Evolutionary conservation across 2,888 invertebrate genomes (phyloP), one percentile per base, ranked within the genome.

Genomic region (Lochmaea capreae): DNA sequence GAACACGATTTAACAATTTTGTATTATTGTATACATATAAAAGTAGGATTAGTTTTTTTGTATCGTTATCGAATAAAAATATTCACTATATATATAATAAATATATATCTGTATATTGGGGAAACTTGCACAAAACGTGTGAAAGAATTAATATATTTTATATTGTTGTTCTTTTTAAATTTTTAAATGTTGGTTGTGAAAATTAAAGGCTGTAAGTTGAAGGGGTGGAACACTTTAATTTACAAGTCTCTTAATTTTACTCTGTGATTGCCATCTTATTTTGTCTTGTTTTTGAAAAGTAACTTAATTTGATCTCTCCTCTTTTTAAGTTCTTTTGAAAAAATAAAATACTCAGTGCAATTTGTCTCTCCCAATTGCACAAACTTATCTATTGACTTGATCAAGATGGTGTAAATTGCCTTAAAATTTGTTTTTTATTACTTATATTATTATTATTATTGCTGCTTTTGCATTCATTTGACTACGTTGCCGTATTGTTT

Each of bases 101-200:
- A n/a, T n/a, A 43, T 11, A 61, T 85, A 84, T 86, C 84, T 86
- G 86, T 86, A 87, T 86, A 86, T 87, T 86, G 86, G 85, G 86
- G 84, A 85, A 81, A 78, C 65, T 43, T 84, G 84, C 85, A 85
- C 85, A 85, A 79, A 70, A 70, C 46, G 59, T 74, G 54, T 70
- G 71, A 71, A 73, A 79, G 67, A 78, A 81, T 81, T 70, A 57
- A 81, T 82, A 84, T 83, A 84, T 85, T 85, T 84, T 85, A 82
- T 84, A 85, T 83, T 82, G 82, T 85, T 85, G 80, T 83, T 85
- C 81, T 84, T 85, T 84, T 81, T 80, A 83, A 83, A 78, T 82
- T 77, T 79, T 81, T 80, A 78, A 81, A 74, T 81, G 81, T 83
- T 81, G 84, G 84, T 84, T 85, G 84, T 84, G 83, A 82, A 81